These are phyloP conservation scores for Pantherophis alleghaniensis DNA, from an alignment of 2,797 vertebrate genomes.

Conservation along the genomic window DNA sequence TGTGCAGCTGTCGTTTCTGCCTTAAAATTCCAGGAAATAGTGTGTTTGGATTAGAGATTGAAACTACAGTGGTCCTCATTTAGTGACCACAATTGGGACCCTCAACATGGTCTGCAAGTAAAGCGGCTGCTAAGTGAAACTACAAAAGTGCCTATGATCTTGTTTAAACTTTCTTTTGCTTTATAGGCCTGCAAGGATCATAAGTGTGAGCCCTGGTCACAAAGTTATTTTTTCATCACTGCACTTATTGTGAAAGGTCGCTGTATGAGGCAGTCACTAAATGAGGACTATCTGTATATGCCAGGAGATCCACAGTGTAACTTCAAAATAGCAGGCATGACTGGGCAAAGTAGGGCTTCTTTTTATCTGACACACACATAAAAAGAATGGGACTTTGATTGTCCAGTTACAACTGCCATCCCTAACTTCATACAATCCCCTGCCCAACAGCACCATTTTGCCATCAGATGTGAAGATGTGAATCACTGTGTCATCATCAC, in stretches of 20 bases:
- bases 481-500: not conserved
- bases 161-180: not conserved
- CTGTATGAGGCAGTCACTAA: not conserved
- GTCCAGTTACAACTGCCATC: too few species aligned
- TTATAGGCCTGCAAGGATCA: not conserved
- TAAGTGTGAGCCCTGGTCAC: not conserved
- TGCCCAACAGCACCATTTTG: not conserved
- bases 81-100: not conserved
- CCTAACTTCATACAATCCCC: not conserved
- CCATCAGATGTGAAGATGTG: not conserved
- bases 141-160: not conserved
- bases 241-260: not conserved
- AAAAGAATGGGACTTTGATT: too few species aligned
- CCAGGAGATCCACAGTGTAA: not conserved
- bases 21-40: not conserved
- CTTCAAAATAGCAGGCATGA: not conserved
- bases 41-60: not conserved
- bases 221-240: not conserved
- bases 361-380: not conserved
- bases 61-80: not conserved
- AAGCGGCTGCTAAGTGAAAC: not conserved
- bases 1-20: not conserved
- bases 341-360: too few species aligned
- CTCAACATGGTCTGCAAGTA: not conserved
- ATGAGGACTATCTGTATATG: not conserved